phyloP scores from a whole-genome alignment of 2,797 vertebrate genomes.

The Molossus alvarezi region DNA sequence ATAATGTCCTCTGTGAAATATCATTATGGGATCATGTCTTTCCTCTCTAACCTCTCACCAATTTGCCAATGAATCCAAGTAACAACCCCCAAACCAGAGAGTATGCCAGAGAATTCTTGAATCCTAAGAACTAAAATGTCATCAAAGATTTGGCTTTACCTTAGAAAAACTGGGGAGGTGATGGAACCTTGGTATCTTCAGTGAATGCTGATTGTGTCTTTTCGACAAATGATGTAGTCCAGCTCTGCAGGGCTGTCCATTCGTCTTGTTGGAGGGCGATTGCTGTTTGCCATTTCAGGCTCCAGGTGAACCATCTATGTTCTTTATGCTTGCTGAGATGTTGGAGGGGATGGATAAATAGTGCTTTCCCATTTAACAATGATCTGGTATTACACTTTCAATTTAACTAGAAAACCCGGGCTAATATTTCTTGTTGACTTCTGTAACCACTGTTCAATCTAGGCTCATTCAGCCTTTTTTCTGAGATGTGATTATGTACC shows the following conservation, averaged over 20 bases:
- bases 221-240: slow-evolving; percentile 75
- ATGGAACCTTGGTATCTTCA: neutral
- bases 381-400: slow-evolving; percentile 68
- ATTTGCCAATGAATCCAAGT: neutral
- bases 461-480: slow-evolving; percentile 51
- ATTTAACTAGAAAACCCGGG: slow-evolving; percentile 76
- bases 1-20: neutral
- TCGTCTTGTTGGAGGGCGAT: slow-evolving; percentile 67
- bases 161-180: neutral
- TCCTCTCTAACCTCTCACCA: neutral
- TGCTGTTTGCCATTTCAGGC: slow-evolving; percentile 67
- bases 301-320: slow-evolving; percentile 75
- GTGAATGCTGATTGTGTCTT: neutral
- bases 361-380: slow-evolving; percentile 68
- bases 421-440: slow-evolving; percentile 75
- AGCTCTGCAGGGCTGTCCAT: slow-evolving; percentile 67
- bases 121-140: neutral
- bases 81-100: neutral
- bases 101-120: neutral
- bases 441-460: slow-evolving; percentile 67
- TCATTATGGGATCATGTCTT: neutral
- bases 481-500: slow-evolving; percentile 45
- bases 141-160: neutral
- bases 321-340: slow-evolving; percentile 75
- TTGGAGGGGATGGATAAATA: slow-evolving; percentile 54